A percentile compares a stretch with the other conserved stretches of the same genome.
phyloP scores from a whole-genome alignment of 1,140 invertebrate species.

The Heliconius congener region DNA sequence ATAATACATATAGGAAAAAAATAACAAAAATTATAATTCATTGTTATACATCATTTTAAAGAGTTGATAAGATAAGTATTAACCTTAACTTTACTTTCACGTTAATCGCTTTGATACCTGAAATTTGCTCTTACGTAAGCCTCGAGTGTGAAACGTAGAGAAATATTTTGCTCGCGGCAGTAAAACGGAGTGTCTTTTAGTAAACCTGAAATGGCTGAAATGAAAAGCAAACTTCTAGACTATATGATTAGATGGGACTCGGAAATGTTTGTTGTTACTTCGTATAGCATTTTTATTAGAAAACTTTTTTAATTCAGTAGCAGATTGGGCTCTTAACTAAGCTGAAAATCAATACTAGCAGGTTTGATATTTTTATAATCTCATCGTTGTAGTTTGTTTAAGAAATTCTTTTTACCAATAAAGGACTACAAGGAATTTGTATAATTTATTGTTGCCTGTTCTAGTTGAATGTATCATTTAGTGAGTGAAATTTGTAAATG shows the following conservation, averaged over 20 bases:
- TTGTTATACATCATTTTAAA: background rate
- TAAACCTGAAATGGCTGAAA: slow-evolving; percentile 33
- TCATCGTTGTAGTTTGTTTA: background rate
- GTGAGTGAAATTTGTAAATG: background rate
- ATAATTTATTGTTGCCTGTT: no score
- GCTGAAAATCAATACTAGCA: slow-evolving; percentile 5
- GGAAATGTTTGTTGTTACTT: slow-evolving; percentile 15
- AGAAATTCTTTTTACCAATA: background rate
- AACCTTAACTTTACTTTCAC: slow-evolving; percentile 8
- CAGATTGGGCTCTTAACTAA: slow-evolving; percentile 15
- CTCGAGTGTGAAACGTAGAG: slow-evolving; percentile 34
- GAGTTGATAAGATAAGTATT: background rate
- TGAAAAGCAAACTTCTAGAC: slow-evolving; percentile 34
- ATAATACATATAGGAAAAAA: no score
- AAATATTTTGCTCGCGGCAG: slow-evolving; percentile 37
- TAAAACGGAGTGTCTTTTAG: slow-evolving; percentile 32
- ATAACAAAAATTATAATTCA: no score
- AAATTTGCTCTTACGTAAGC: slow-evolving; percentile 39
- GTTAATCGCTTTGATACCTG: slow-evolving; percentile 35
- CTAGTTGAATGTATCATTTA: background rate
- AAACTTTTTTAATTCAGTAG: slow-evolving; percentile 12
- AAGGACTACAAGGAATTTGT: background rate
- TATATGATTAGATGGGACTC: slow-evolving; percentile 29
- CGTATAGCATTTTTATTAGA: slow-evolving; percentile 15
- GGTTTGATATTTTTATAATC: background rate